A percentile compares a stretch with the other conserved stretches of the same genome.
These are phyloP conservation scores for Ashinkailepas kermadecensis DNA, from an alignment of 2,888 invertebrate species.

Conservation along the genomic window DNA sequence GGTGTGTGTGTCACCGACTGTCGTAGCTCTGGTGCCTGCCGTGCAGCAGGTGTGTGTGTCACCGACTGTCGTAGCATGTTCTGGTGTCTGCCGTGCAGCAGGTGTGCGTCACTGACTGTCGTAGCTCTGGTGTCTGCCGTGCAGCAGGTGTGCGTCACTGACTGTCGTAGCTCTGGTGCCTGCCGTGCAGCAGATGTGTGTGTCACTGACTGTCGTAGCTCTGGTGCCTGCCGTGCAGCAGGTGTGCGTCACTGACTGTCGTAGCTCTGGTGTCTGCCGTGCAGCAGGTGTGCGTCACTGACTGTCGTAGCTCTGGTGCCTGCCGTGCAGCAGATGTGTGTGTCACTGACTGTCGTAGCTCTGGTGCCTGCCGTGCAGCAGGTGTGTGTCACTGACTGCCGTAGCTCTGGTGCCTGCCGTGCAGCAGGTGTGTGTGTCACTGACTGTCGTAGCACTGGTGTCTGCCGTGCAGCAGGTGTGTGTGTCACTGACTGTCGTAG, in stretches of 20 bases:
- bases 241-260: slow-evolving; percentile 47
- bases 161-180: slow-evolving; percentile 35
- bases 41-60: slow-evolving; percentile 59
- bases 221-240: slow-evolving; percentile 51
- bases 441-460: slow-evolving; percentile 34
- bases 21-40: slow-evolving; percentile 35
- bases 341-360: slow-evolving; percentile 32
- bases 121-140: slow-evolving; percentile 34
- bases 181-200: slow-evolving; percentile 51
- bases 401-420: slow-evolving; percentile 34
- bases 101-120: slow-evolving; percentile 33
- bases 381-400: slow-evolving; percentile 33
- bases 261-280: slow-evolving; percentile 34
- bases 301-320: slow-evolving; percentile 34
- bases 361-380: slow-evolving; percentile 51
- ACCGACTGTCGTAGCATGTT: slow-evolving; percentile 34
- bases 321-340: slow-evolving; percentile 59
- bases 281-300: slow-evolving; percentile 51
- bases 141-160: slow-evolving; percentile 59
- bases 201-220: slow-evolving; percentile 32
- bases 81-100: slow-evolving; percentile 51
- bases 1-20: slow-evolving; percentile 51
- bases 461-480: slow-evolving; percentile 51
- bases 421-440: slow-evolving; percentile 59
- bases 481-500: slow-evolving; percentile 31